phyloP scores from a whole-genome alignment of 1,140 invertebrate genomes.

The Trichonephila clavata region DNA sequence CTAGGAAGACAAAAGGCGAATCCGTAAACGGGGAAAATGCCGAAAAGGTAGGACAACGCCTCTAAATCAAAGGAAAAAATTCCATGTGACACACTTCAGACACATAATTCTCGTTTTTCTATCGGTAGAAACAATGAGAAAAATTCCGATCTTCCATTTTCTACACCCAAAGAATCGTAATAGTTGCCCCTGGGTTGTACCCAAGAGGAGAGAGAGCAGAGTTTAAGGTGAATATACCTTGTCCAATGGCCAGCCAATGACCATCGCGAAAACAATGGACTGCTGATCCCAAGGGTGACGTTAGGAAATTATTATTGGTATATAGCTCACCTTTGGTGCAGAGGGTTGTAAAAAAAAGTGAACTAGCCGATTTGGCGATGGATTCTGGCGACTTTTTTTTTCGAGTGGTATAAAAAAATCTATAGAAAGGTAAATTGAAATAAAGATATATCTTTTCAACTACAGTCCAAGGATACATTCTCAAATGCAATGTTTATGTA shows the following conservation, averaged over 20 bases:
- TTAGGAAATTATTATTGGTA: slow-evolving; percentile 47
- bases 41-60: slow-evolving; percentile 39
- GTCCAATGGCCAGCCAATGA: slow-evolving; percentile 61
- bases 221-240: slow-evolving; percentile 56
- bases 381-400: not conserved
- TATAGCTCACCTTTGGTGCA: not conserved
- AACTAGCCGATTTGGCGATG: not conserved
- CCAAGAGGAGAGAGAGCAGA: not conserved
- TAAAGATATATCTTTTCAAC: no score
- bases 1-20: not conserved
- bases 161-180: slow-evolving; percentile 51
- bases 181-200: not conserved
- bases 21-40: slow-evolving; percentile 5
- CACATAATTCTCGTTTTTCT: slow-evolving; percentile 21
- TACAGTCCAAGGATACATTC: no score
- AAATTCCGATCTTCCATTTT: slow-evolving; percentile 67
- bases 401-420: not conserved
- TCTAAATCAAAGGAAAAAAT: slow-evolving; percentile 27
- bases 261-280: slow-evolving; percentile 43
- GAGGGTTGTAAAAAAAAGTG: not conserved
- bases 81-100: slow-evolving; percentile 50
- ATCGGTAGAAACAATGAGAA: slow-evolving; percentile 54
- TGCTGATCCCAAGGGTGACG: slow-evolving; percentile 51
- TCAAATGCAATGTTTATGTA: no score
- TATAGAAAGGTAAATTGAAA: not conserved